These are phyloP conservation scores for Drosophila varians DNA, from an alignment of 1,140 invertebrate species.

Conservation along the genomic window DNA sequence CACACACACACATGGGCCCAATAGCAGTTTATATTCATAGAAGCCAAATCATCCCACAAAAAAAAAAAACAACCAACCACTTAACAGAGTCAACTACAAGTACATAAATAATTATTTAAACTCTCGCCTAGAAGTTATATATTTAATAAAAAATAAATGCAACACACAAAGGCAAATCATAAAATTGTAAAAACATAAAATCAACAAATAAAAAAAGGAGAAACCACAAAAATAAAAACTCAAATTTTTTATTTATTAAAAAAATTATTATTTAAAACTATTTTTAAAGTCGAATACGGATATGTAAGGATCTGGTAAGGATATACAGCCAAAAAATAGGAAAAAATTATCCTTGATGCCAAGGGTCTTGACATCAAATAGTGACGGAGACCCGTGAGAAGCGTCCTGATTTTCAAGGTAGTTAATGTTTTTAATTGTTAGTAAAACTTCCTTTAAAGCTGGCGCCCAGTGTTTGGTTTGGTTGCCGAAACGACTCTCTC, in stretches of 20 bases:
- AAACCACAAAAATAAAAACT: slow-evolving; percentile 29
- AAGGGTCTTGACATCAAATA: no score
- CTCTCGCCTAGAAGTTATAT: slow-evolving; percentile 62
- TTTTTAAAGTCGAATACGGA: no score
- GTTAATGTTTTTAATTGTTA: no score
- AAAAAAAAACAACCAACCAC: slow-evolving; percentile 24
- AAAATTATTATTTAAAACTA: no score
- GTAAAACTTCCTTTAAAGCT: no score
- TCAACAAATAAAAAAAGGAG: slow-evolving; percentile 44
- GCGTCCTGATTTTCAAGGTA: no score
- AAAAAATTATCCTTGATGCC: no score
- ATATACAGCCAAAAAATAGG: no score
- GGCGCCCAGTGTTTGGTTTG: no score
- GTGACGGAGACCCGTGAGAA: no score
- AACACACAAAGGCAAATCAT: slow-evolving; percentile 53
- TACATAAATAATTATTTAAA: slow-evolving; percentile 63
- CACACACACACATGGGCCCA: slow-evolving; percentile 54
- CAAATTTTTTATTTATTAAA: slow-evolving; percentile 8
- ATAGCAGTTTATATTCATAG: slow-evolving; percentile 57
- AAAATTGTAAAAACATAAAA: slow-evolving; percentile 31
- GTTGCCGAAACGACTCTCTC: no score
- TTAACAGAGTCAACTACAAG: slow-evolving; percentile 61
- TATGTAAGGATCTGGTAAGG: no score
- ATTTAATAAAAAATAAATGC: slow-evolving; percentile 36
- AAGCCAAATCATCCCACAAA: slow-evolving; percentile 64